Conservation (phyloP, 1,140 invertebrate species). For the Vanessa atalanta region DNA sequence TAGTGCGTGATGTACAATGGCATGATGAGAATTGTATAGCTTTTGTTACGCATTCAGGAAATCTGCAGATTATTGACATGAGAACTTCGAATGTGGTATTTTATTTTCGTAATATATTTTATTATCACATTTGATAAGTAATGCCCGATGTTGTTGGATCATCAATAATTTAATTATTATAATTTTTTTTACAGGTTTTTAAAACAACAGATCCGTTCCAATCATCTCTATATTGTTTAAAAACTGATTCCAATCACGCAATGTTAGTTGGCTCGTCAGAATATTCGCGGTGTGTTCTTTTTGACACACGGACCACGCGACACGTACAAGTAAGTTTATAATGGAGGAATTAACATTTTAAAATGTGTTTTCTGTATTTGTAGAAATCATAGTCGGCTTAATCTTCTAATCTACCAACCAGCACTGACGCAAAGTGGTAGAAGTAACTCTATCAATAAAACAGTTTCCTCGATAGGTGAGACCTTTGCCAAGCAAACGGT, state of each 20-base stretch:
- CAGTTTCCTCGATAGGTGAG: too few species aligned
- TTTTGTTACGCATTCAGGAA: conserved; percentile 57
- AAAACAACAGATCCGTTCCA: conserved; percentile 59
- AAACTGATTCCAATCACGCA: conserved; percentile 53
- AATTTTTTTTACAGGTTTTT: conserved; percentile 52
- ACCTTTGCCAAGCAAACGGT: too few species aligned
- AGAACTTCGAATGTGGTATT: conserved; percentile 51
- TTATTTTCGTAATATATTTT: background rate
- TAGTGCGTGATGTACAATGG: conserved; percentile 58
- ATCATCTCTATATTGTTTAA: conserved; percentile 62
- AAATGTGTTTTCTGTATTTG: too few species aligned
- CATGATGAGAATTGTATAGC: conserved; percentile 51
- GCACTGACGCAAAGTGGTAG: too few species aligned
- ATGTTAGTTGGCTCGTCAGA: conserved; percentile 59
- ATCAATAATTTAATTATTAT: background rate
- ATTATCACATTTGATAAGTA: background rate
- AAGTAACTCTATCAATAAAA: too few species aligned
- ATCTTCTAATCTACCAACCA: too few species aligned
- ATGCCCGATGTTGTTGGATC: background rate
- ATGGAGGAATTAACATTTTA: background rate
- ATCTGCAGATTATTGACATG: conserved; percentile 51
- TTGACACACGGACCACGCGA: conserved; percentile 47
- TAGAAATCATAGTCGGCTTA: too few species aligned
- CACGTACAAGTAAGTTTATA: conserved; percentile 59
- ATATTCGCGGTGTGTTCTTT: conserved; percentile 67